Base-by-base conservation (phyloP, 1,140 invertebrate species). In the Papilio aristodemus region DNA sequence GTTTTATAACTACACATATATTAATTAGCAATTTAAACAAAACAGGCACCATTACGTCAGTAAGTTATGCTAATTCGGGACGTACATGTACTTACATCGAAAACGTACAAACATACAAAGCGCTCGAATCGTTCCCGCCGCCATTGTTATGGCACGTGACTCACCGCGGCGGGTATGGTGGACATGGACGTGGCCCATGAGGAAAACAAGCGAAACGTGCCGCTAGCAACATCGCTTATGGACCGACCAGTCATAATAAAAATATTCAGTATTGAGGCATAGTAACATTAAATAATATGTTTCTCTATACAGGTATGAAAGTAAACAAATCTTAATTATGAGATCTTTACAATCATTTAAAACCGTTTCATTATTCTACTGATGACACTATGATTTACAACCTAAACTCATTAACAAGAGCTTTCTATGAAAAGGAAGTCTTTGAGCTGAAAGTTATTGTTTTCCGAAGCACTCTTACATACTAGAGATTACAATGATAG, bases 161-260 rank as follows among this genome's bases (percentile, higher is more conserved):
- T 64, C 62, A 64, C 11, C 11, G 60, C 25, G 39, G 62, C 27
- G 62, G 62, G 46, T 64, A 64, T 64, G 62, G 62, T 46, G 39
- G n/a, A 64, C 62, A 43, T 64, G 39, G 22, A 27, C 41, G 62
- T 64, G 38, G 39, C 38, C 22, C 13, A 64, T 25, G 62, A 64
- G 62, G 62, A 64, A 64, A 64, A 64, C 62, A 64, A 22, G 62
- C 39, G 62, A 46, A 46, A 64, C 62, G 62, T 13, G 19, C 59
- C 59, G 54, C 19, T 25, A 41, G 10, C 37, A 17, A 6, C 62
- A 22, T 27, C 14, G 22, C 39, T 46, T 43, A n/a, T n/a, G 11
- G 22, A 13, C 4, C 22, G 22, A 39, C n/a, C 14, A 64, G 27
- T 39, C 37, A 63, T 63, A 63, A 63, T 32, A 32, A 62, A 37